Conservation (phyloP, 1,140 invertebrate species). For the Mycetomoellerius zeteki region DNA sequence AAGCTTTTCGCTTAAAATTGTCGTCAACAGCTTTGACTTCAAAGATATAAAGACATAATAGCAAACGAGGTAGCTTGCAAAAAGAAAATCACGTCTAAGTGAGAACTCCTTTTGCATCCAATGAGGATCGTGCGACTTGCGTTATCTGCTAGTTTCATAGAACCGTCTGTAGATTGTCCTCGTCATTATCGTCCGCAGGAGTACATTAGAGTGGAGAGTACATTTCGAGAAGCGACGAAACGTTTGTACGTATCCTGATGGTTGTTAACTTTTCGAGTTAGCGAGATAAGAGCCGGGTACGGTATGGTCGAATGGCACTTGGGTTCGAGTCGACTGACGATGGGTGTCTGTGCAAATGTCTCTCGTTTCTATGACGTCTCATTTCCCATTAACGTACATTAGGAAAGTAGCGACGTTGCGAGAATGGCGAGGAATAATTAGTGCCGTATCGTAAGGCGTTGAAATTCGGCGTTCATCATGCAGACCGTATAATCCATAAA, state of each 20-base stretch:
- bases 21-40: constrained; percentile 47
- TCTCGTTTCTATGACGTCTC: constrained; percentile 22
- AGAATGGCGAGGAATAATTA: constrained; percentile 7
- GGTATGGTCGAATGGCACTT: constrained; percentile 57
- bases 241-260: constrained; percentile 70
- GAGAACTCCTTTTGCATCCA: neutral
- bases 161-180: constrained; percentile 26
- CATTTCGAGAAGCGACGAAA: constrained; percentile 67
- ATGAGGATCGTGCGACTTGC: neutral
- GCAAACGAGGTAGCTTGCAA: constrained; percentile 23
- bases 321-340: constrained; percentile 48
- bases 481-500: neutral
- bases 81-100: constrained; percentile 7
- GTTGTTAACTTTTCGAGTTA: constrained; percentile 76
- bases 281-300: constrained; percentile 67
- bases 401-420: constrained; percentile 27
- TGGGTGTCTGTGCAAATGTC: constrained; percentile 60
- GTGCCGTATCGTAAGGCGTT: neutral
- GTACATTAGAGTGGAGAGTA: constrained; percentile 47
- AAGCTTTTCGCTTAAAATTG: constrained; percentile 67
- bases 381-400: constrained; percentile 35
- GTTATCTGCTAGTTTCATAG: constrained; percentile 42
- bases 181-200: constrained; percentile 65
- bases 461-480: neutral
- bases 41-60: constrained; percentile 33